These are phyloP conservation scores for Incurvaria masculella DNA, from an alignment of 2,888 invertebrate genomes.

Conservation along the genomic window DNA sequence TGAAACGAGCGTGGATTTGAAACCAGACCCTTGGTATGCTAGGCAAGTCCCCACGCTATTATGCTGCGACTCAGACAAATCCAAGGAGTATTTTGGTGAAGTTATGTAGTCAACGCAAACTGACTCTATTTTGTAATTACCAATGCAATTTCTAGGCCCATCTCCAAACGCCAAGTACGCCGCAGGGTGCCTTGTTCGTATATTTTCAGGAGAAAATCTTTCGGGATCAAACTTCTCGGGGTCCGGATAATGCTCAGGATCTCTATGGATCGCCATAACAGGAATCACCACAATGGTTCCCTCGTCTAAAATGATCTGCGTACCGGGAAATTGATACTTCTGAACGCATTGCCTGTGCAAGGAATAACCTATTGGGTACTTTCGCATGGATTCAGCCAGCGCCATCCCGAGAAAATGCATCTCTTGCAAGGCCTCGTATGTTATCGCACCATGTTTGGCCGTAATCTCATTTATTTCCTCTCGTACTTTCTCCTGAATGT, in stretches of 20 bases:
- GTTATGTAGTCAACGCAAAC: too few species aligned
- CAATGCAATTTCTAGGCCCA: slow-evolving; percentile 17
- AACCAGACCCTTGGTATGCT: too few species aligned
- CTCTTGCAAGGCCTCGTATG: slow-evolving; percentile 38
- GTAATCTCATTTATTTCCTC: slow-evolving; percentile 32
- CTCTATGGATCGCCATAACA: slow-evolving; percentile 13
- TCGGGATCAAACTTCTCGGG: slow-evolving; percentile 19
- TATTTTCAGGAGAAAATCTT: slow-evolving; percentile 16
- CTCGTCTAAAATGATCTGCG: slow-evolving; percentile 12
- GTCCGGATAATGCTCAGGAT: slow-evolving; percentile 15
- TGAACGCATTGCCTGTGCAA: slow-evolving; percentile 24
- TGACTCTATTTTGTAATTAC: too few species aligned
- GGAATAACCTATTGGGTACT: slow-evolving; percentile 31
- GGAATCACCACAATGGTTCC: slow-evolving; percentile 10
- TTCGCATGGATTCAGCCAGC: slow-evolving; percentile 37
- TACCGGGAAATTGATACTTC: slow-evolving; percentile 13
- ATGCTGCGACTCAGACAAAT: too few species aligned
- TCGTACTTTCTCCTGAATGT: slow-evolving; percentile 35
- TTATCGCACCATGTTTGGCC: slow-evolving; percentile 28
- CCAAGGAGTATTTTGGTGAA: too few species aligned
- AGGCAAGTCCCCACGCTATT: too few species aligned
- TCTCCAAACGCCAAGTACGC: slow-evolving; percentile 16
- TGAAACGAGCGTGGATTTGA: too few species aligned
- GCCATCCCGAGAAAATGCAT: slow-evolving; percentile 45
- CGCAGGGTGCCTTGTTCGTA: slow-evolving; percentile 12